Conservation (phyloP, 1,140 invertebrate genomes). For the Eciton burchellii region DNA sequence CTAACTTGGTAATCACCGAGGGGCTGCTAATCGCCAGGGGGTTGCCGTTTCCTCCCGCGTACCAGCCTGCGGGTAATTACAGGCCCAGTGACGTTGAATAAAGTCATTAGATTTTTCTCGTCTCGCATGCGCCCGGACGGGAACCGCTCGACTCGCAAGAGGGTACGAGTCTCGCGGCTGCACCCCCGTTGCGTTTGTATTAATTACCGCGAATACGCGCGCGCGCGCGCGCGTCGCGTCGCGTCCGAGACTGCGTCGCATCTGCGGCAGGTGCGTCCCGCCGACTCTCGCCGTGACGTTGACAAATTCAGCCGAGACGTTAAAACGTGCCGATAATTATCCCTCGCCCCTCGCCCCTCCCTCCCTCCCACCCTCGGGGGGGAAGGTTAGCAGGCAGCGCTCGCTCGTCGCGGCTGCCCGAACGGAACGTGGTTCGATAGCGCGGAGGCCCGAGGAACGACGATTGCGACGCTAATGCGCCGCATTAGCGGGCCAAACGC, state of each 20-base stretch:
- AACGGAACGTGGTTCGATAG: too few species aligned
- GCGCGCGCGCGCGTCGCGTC: neutral
- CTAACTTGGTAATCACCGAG: slow-evolving; percentile 84
- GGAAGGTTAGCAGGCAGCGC: neutral
- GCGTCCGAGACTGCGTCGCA: neutral
- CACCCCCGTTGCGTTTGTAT: slow-evolving; percentile 57
- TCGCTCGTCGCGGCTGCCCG: neutral
- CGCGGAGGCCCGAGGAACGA: slow-evolving; percentile 71
- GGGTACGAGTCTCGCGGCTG: slow-evolving; percentile 13
- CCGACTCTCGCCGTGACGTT: slow-evolving; percentile 74
- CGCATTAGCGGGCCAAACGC: slow-evolving; percentile 80
- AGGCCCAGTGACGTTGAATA: slow-evolving; percentile 83
- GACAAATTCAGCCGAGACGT: slow-evolving; percentile 57
- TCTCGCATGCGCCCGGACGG: slow-evolving; percentile 26
- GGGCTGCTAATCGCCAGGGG: slow-evolving; percentile 82
- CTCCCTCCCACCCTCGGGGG: too few species aligned
- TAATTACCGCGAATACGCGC: slow-evolving; percentile 61
- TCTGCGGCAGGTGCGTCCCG: slow-evolving; percentile 78
- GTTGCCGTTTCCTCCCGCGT: slow-evolving; percentile 72
- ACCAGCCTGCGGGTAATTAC: slow-evolving; percentile 83
- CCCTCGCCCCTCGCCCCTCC: too few species aligned
- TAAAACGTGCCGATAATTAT: slow-evolving; percentile 51
- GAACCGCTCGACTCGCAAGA: neutral
- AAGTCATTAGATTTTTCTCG: slow-evolving; percentile 83
- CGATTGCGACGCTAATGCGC: slow-evolving; percentile 71